These are phyloP conservation scores for Muschampia staudingeri DNA, from an alignment of 2,888 invertebrate species.

Conservation along the genomic window DNA sequence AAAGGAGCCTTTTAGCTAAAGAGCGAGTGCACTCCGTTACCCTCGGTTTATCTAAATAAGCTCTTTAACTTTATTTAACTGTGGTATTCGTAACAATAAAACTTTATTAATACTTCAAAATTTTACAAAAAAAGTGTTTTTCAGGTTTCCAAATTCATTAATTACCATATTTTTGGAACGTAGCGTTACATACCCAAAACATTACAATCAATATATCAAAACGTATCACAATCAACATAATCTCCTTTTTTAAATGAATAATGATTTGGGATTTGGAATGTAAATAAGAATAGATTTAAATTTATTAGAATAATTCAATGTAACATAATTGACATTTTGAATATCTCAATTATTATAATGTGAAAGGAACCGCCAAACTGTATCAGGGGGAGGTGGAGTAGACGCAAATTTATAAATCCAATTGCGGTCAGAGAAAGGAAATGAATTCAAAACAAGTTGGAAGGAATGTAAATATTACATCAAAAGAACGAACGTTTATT, in stretches of 20 bases:
- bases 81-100: background rate
- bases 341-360: background rate
- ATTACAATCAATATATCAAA: background rate
- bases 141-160: too few relatives aligned
- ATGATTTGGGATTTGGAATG: background rate
- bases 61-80: constrained; percentile 34
- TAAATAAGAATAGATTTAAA: background rate
- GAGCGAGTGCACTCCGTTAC: constrained; percentile 44
- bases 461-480: constrained; percentile 32
- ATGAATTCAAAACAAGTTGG: constrained; percentile 31
- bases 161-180: too few relatives aligned
- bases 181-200: too few relatives aligned
- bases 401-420: constrained; percentile 29
- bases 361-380: background rate
- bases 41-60: constrained; percentile 45
- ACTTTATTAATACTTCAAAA: background rate
- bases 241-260: background rate
- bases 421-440: constrained; percentile 21
- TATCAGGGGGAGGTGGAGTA: constrained; percentile 3
- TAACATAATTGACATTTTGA: constrained; percentile 1
- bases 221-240: background rate
- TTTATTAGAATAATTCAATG: constrained; percentile 11
- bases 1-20: constrained; percentile 46
- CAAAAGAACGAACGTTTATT: constrained; percentile 37
- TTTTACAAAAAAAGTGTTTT: too few relatives aligned